A percentile compares a stretch with the other conserved stretches of the same genome.
Conservation (phyloP, 2,797 vertebrate species). For the Sardinella longiceps region DNA sequence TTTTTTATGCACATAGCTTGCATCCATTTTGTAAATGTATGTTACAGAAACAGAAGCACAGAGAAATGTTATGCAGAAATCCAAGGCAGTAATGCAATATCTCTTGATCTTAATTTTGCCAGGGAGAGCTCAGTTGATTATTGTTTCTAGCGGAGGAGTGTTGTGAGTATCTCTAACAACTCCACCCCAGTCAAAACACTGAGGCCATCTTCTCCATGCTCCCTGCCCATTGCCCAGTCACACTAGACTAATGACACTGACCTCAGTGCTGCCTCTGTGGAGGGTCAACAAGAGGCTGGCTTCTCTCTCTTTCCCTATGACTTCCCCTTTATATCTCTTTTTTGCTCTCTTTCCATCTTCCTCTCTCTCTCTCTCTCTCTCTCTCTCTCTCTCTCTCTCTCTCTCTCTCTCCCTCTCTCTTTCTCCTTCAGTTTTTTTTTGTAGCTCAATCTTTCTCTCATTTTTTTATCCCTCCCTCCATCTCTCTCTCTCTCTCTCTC, state of each 20-base stretch:
- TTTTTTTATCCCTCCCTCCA: no score
- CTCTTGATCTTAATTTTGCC: background rate
- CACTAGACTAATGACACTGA: background rate
- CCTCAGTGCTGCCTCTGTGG: background rate
- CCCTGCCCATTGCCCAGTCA: background rate
- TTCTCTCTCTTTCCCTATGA: background rate
- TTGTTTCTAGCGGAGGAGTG: background rate
- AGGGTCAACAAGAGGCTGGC: background rate
- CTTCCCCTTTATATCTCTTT: background rate
- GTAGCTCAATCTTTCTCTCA: background rate
- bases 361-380: background rate
- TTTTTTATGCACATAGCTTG: background rate
- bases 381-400: constrained; percentile 35
- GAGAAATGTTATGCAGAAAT: background rate
- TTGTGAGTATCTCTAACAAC: background rate
- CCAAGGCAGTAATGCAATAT: background rate
- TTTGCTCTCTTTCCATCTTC: constrained; percentile 33
- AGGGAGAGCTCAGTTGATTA: background rate
- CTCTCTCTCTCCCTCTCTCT: background rate
- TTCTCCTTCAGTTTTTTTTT: constrained; percentile 34
- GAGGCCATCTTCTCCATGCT: background rate
- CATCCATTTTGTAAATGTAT: background rate
- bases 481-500: background rate
- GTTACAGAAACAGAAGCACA: background rate
- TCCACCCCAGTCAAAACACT: background rate